Base-by-base conservation (phyloP, 2,797 vertebrate genomes). In the Eulemur albifrons region DNA sequence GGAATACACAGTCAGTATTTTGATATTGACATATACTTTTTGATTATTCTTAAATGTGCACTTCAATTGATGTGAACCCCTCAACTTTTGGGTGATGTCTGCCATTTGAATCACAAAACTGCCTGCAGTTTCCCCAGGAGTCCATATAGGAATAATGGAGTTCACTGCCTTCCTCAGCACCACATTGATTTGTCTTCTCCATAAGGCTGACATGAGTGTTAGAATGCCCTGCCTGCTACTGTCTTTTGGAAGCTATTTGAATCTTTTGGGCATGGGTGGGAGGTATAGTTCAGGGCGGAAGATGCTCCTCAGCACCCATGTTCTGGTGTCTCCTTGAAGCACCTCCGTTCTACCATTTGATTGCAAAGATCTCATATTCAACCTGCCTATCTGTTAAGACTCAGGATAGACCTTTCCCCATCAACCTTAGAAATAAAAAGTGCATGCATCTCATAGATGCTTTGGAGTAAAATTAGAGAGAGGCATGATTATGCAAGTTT, bases 1-100 rank as follows among this genome's bases (percentile, higher is more conserved):
- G 1, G 4, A 96, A 97, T 96, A 61, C 20, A 98, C 96, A 97
- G 96, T 98, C 77, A 88, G 96, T 97, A 98, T 98, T 98, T 98
- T 98, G 98, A 98, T 98, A 98, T n/a, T 94, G 95, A 98, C 97
- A 98, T 98, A 97, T 98, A 97, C 98, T 97, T 98, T 98, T 98
- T 70, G 50, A 91, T 98, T 97, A 96, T 93, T 94, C 76, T 82
- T 98, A 98, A 98, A 97, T 97, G 94, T 97, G 90, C 97, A 76
- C 40, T 97, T 97, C 90, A 83, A 97, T 97, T 94, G 97, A 98
- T 97, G 95, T 98, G 98, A 98, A 98, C 97, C 95, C 96, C 93
- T 98, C 92, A 97, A 96, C 95, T 97, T 98, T 98, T 94, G 96
- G 97, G 67, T 90, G 79, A 98, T 54, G 45, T 93, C 73, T 96